A percentile compares a stretch with the other conserved stretches of the same genome.
These are phyloP conservation scores for Scotopteryx bipunctaria DNA, from an alignment of 2,888 invertebrate species.

Conservation along the genomic window DNA sequence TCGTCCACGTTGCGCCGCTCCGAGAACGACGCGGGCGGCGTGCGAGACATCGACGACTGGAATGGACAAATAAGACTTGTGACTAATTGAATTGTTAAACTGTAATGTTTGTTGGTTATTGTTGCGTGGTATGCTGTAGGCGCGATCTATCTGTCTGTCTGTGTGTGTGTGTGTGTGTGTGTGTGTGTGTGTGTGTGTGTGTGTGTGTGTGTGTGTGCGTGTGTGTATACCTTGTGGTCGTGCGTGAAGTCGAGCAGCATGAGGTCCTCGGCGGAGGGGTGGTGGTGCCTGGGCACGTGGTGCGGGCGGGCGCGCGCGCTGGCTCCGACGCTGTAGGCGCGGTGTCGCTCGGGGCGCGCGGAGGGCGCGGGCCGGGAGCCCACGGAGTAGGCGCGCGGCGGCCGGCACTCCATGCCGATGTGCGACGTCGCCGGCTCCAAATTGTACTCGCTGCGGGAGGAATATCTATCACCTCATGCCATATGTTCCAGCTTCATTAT, in stretches of 20 bases:
- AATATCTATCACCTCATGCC: background rate
- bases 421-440: conserved; percentile 92
- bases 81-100: too few relatives aligned
- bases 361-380: conserved; percentile 59
- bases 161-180: too few relatives aligned
- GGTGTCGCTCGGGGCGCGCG: conserved; percentile 78
- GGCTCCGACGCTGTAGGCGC: conserved; percentile 90
- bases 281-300: conserved; percentile 46
- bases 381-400: conserved; percentile 76
- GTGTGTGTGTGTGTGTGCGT: too few relatives aligned
- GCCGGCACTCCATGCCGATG: conserved; percentile 85
- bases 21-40: conserved; percentile 44
- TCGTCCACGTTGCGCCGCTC: conserved; percentile 60
- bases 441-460: conserved; percentile 86
- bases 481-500: too few relatives aligned
- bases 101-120: too few relatives aligned
- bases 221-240: too few relatives aligned
- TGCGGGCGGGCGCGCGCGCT: conserved; percentile 39
- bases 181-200: too few relatives aligned
- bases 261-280: conserved; percentile 86
- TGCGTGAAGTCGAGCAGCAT: conserved; percentile 90
- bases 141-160: too few relatives aligned
- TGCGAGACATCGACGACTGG: conserved; percentile 29
- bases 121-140: background rate
- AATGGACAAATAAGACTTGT: background rate